Base-by-base conservation (phyloP, 2,888 invertebrate species). In the Drosophila stalkeri region DNA sequence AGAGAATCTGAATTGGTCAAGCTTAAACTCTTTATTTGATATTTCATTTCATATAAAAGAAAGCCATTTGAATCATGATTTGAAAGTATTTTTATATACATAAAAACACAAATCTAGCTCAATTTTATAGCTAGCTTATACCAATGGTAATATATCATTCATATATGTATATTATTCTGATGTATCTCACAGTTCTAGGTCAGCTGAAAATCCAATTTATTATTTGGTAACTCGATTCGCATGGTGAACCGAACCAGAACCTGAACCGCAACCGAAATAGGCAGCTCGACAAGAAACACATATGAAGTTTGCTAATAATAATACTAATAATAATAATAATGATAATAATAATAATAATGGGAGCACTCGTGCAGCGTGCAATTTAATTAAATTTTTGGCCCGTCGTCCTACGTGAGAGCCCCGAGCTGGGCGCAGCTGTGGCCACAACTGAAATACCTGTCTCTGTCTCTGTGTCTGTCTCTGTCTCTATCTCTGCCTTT, bases 331-430 rank as follows among this genome's bases (percentile, higher is more conserved):
- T 64, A 80, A 66, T 73, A 75, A 66, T 64, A 80, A 66, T 73
- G 72, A 66, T 71, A 64, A 82, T 59, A 71, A 62, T 66, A 57
- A 65, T 74, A 65, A 82, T 60, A 72, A 64, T 66, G 47, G 74
- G 41, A 68, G 80, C 59, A 72, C 69, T 75, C 63, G 72, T 65
- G 73, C 74, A 69, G 67, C 64, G 64, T 61, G 86, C 79, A 77
- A 85, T 89, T 86, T 86, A 86, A 86, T 86, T 89, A 89, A 87
- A 88, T 82, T 82, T 84, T 85, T 68, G 75, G 75, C 64, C 67
- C 39, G 59, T 51, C 62, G 47, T 60, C 59, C 72, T 82, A 87
- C 75, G 77, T 77, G 79, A 61, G 52, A 49, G 62, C 54, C 35
- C 41, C 52, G n/a, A 64, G 59, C 44, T 52, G 41, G 54, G 18